Conservation (phyloP, 2,888 invertebrate species). For the Uropetala carovei region DNA sequence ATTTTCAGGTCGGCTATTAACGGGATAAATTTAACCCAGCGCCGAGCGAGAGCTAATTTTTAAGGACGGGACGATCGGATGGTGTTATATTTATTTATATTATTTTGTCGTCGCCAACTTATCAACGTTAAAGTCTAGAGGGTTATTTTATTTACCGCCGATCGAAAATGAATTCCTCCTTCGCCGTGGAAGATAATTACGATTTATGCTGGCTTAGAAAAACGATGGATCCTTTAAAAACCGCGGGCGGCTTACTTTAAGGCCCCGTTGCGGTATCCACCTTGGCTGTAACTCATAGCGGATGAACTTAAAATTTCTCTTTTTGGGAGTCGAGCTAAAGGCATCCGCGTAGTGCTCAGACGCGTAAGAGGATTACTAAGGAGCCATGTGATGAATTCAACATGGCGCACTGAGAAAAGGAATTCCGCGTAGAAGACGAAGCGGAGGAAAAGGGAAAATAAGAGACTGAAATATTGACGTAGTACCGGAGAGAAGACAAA, state of each 20-base stretch:
- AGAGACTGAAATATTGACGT: not conserved
- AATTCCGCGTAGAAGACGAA: not conserved
- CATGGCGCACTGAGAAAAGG: not conserved
- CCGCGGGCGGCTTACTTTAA: too few relatives aligned
- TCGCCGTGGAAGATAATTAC: too few relatives aligned
- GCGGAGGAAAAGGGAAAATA: not conserved
- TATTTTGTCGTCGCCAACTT: too few relatives aligned
- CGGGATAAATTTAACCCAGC: not conserved
- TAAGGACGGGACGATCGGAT: too few relatives aligned
- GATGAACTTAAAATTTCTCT: not conserved
- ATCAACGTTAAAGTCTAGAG: too few relatives aligned
- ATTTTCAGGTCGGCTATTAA: constrained; percentile 1
- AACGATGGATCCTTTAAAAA: too few relatives aligned
- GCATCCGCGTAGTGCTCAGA: not conserved
- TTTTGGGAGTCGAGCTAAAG: not conserved
- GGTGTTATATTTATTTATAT: too few relatives aligned
- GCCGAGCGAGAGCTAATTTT: not conserved
- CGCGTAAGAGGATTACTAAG: not conserved
- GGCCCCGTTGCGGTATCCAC: too few relatives aligned
- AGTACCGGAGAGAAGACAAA: not conserved
- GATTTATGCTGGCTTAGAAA: too few relatives aligned
- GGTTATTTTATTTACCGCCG: too few relatives aligned
- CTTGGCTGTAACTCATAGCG: not conserved
- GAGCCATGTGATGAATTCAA: not conserved
- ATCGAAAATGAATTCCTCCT: too few relatives aligned